These are phyloP conservation scores for Peromyscus californicus DNA, from an alignment of 2,113 vertebrate species.

Conservation along the genomic window DNA sequence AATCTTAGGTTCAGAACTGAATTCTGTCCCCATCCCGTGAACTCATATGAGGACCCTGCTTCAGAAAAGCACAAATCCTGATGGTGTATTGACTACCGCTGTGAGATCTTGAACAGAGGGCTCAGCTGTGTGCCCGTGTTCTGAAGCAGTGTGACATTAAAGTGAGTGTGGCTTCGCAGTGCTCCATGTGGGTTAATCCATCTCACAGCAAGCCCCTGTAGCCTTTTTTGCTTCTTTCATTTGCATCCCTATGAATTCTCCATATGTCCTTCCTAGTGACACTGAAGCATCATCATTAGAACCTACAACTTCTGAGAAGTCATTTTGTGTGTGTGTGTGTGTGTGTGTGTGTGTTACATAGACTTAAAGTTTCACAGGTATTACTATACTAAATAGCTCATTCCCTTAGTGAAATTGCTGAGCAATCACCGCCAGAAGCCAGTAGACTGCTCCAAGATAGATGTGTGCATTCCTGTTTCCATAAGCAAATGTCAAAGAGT, in stretches of 20 bases:
- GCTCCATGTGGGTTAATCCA: background rate
- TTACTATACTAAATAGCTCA: background rate
- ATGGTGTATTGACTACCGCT: background rate
- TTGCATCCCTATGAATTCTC: background rate
- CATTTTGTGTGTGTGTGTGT: background rate
- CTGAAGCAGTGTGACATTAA: background rate
- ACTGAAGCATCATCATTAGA: background rate
- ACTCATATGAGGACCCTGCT: background rate
- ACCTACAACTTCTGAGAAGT: background rate
- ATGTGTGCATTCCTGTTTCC: background rate
- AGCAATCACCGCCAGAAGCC: background rate
- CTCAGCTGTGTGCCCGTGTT: too few species aligned
- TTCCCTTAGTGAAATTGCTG: background rate
- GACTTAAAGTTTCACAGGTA: background rate
- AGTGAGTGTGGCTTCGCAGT: background rate
- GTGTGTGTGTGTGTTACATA: background rate
- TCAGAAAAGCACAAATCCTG: background rate
- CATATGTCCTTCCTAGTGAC: background rate
- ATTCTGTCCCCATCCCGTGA: background rate
- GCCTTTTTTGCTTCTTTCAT: background rate
- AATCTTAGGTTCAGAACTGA: background rate
- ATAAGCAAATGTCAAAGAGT: conserved; percentile 32
- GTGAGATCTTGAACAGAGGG: background rate
- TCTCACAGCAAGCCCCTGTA: background rate
- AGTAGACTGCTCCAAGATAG: background rate